Conservation (phyloP, 2,113 vertebrate genomes). For the Porphyrio hochstetteri region DNA sequence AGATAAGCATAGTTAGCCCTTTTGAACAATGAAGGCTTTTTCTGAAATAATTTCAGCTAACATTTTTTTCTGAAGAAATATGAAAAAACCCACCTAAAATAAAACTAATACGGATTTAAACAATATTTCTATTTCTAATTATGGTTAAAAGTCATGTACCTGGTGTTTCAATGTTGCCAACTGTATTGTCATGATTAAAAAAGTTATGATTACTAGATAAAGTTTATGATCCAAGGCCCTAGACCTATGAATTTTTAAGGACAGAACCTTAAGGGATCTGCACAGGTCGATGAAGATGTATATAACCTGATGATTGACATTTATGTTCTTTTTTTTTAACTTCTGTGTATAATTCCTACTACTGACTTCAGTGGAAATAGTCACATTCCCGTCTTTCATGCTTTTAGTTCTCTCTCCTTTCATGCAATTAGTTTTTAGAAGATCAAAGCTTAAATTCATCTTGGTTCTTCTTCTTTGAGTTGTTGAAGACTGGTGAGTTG, state of each 20-base stretch:
- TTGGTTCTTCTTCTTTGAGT: not conserved
- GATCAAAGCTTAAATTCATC: constrained; percentile 34
- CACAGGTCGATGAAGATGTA: constrained; percentile 3
- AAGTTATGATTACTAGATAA: constrained; percentile 4
- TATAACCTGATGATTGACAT: constrained; percentile 40
- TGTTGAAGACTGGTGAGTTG: constrained; percentile 17
- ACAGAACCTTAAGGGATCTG: not conserved
- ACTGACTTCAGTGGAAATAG: constrained; percentile 43
- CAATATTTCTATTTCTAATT: not conserved
- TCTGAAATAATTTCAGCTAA: not conserved
- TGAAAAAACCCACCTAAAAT: not conserved
- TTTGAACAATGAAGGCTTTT: not conserved
- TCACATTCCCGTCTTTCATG: constrained; percentile 34
- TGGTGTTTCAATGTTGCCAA: not conserved
- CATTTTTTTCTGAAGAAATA: not conserved
- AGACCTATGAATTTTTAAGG: constrained; percentile 50
- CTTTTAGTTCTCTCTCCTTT: constrained; percentile 19
- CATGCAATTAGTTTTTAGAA: constrained; percentile 33
- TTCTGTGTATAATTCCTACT: constrained; percentile 12
- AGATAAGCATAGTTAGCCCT: not conserved
- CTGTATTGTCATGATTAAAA: not conserved
- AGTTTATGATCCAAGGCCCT: constrained; percentile 15
- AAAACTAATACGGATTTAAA: not conserved
- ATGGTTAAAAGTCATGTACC: not conserved
- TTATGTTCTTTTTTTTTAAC: constrained; percentile 20